Evolutionary conservation across 2,797 vertebrate genomes (phyloP).

Genomic region (Onychomys arenicola): DNA sequence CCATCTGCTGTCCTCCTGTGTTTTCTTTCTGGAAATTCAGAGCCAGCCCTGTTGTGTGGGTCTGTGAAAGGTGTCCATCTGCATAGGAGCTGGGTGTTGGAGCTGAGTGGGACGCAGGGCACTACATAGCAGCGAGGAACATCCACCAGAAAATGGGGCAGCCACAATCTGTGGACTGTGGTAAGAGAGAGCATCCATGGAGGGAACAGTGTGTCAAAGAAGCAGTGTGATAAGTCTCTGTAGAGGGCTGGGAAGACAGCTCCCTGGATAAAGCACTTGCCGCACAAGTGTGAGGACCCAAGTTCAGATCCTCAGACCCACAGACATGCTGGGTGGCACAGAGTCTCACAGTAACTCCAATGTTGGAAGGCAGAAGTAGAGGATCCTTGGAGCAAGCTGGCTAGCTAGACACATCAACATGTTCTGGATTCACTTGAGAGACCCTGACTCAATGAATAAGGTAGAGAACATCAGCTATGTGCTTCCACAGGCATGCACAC

Average conservation of each 20-base stretch:
- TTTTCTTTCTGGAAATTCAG: not conserved
- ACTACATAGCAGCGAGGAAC: not conserved
- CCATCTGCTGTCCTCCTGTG: not conserved
- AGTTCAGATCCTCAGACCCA: not conserved
- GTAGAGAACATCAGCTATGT: not conserved
- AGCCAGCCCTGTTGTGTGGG: not conserved
- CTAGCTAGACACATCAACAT: no score
- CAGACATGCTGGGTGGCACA: not conserved
- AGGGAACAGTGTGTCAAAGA: not conserved
- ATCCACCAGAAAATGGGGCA: not conserved
- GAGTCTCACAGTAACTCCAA: not conserved
- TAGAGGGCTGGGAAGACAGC: not conserved
- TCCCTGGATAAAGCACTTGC: not conserved
- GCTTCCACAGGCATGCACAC: not conserved
- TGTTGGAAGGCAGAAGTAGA: not conserved
- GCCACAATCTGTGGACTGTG: not conserved
- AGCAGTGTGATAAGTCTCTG: not conserved
- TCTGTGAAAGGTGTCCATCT: not conserved
- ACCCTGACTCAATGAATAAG: not conserved
- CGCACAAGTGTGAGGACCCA: not conserved
- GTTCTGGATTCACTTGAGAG: not conserved
- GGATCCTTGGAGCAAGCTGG: not conserved
- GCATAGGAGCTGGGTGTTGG: not conserved
- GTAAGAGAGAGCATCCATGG: not conserved
- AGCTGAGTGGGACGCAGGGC: not conserved